Evolutionary conservation across 1,140 invertebrate genomes (phyloP).

Genomic region (Condylostylus longicornis): DNA sequence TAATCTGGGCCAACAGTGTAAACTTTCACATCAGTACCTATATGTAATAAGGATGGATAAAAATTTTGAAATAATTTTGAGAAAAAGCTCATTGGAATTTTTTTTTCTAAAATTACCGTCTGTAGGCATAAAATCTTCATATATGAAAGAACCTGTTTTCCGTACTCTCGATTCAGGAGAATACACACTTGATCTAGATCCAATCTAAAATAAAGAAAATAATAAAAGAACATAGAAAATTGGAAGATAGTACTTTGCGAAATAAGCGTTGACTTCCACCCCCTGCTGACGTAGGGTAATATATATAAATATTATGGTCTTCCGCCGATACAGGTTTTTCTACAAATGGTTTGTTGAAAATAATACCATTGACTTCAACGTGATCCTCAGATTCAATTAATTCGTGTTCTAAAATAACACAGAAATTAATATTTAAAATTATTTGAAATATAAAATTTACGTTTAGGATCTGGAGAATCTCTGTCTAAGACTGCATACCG

Average conservation of each 20-base stretch:
- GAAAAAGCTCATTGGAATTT: constrained; percentile 6
- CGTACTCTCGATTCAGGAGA: constrained; percentile 90
- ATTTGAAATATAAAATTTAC: constrained; percentile 36
- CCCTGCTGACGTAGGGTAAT: constrained; percentile 97
- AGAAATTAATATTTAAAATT: constrained; percentile 1
- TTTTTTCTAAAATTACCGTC: constrained; percentile 56
- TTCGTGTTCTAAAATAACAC: constrained; percentile 58
- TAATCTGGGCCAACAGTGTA: constrained; percentile 82
- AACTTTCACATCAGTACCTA: constrained; percentile 46
- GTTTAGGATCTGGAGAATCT: constrained; percentile 79
- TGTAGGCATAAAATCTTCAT: constrained; percentile 99
- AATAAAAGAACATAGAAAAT: constrained; percentile 3
- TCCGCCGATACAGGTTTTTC: constrained; percentile 77
- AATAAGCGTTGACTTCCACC: constrained; percentile 92
- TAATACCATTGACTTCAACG: constrained; percentile 92
- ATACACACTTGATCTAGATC: constrained; percentile 94
- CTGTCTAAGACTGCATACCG: constrained; percentile 92
- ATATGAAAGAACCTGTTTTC: constrained; percentile 96
- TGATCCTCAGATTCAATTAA: constrained; percentile 95
- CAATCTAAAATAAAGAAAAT: constrained; percentile 54
- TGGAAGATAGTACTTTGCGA: constrained; percentile 66
- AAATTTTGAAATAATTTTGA: too few species aligned
- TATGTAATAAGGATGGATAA: too few species aligned
- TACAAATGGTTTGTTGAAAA: constrained; percentile 98
- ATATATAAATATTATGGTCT: constrained; percentile 99